Conservation (phyloP, 2,797 vertebrate genomes). For the Podargus strigoides region DNA sequence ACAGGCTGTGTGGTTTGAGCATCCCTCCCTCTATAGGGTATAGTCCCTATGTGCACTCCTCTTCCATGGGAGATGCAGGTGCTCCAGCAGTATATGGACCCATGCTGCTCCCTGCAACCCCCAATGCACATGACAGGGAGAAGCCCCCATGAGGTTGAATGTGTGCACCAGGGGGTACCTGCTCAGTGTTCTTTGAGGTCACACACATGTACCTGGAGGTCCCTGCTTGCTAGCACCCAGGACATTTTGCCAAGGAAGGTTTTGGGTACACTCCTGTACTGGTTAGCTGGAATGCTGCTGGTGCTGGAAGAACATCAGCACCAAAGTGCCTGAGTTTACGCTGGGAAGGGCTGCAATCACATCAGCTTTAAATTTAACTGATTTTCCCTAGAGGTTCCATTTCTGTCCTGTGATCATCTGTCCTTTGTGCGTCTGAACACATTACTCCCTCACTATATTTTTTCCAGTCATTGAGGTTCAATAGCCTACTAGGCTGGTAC, state of each 20-base stretch:
- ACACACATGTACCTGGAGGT: rapidly evolving
- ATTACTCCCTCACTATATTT: background rate
- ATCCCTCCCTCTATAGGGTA: background rate
- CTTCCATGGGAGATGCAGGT: background rate
- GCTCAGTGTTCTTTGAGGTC: rapidly evolving
- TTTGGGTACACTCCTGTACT: background rate
- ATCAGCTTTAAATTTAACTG: background rate
- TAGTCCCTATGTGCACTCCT: rapidly evolving
- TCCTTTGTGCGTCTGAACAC: background rate
- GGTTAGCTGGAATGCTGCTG: background rate
- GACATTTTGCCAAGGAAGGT: background rate
- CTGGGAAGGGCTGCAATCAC: background rate
- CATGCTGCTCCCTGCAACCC: rapidly evolving
- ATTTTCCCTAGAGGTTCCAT: background rate
- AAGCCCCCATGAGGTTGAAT: rapidly evolving
- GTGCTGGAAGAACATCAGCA: background rate
- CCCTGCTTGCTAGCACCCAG: rapidly evolving
- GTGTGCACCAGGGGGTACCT: rapidly evolving
- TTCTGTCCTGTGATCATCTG: background rate
- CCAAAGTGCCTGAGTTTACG: background rate
- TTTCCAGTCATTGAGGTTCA: background rate
- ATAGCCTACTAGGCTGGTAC: background rate
- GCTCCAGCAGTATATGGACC: rapidly evolving
- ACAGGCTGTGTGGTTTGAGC: background rate
- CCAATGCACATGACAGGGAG: rapidly evolving